Evolutionary conservation across 2,113 vertebrate species (phyloP).

Genomic region (Campylomormyrus numenius): DNA sequence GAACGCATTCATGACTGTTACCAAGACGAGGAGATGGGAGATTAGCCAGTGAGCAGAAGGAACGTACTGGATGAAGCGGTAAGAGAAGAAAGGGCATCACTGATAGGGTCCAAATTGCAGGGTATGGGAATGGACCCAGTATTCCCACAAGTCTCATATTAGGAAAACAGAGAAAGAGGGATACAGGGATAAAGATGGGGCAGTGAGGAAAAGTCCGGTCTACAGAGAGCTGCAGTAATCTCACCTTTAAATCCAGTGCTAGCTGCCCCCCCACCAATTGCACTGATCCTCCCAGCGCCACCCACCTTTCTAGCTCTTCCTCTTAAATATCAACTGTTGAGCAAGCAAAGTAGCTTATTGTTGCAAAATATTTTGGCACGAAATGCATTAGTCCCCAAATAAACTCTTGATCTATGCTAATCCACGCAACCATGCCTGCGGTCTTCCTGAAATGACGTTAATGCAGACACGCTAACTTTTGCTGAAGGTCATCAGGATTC

Average conservation of each 20-base stretch:
- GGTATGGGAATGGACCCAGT: not conserved
- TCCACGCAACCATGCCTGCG: too few species aligned
- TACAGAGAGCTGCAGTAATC: slow-evolving; percentile 16
- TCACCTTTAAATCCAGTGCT: slow-evolving; percentile 25
- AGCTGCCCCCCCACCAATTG: slow-evolving; percentile 16
- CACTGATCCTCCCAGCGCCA: slow-evolving; percentile 28
- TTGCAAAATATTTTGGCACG: not conserved
- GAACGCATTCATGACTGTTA: slow-evolving; percentile 15
- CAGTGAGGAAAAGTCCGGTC: not conserved
- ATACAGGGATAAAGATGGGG: not conserved
- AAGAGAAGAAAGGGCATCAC: not conserved
- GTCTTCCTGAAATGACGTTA: not conserved
- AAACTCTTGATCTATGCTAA: not conserved
- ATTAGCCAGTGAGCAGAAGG: not conserved
- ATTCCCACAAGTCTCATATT: not conserved
- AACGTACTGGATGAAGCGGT: not conserved
- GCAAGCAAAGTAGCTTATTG: slow-evolving; percentile 6
- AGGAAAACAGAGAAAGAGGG: not conserved
- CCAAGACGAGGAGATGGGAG: not conserved
- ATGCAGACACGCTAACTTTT: not conserved
- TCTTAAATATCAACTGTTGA: slow-evolving; percentile 13
- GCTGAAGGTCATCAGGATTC: not conserved
- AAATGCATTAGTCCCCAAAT: not conserved
- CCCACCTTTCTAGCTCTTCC: not conserved
- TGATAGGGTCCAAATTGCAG: not conserved